phyloP scores from a whole-genome alignment of 2,797 vertebrate species.

The Liasis olivaceus region DNA sequence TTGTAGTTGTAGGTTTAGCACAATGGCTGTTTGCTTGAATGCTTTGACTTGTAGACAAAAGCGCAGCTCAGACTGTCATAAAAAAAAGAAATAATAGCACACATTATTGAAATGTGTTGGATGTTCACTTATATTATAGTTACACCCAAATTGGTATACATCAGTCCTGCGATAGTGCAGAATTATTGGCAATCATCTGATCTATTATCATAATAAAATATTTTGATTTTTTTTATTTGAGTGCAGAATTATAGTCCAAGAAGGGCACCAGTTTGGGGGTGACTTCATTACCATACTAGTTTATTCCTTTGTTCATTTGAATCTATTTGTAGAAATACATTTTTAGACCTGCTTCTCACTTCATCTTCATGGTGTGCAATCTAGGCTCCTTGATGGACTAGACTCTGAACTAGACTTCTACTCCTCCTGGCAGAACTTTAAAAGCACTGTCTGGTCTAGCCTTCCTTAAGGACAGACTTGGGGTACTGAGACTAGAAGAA shows the following conservation, averaged over 20 bases:
- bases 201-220: neutral
- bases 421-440: neutral
- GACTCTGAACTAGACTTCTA: neutral
- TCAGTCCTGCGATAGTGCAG: neutral
- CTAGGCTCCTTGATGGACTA: neutral
- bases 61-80: neutral
- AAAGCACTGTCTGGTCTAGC: neutral
- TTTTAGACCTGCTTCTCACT: neutral
- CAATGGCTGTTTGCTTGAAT: neutral
- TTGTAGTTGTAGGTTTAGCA: neutral
- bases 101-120: neutral
- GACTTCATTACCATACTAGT: neutral
- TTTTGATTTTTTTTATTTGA: neutral
- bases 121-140: neutral
- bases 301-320: neutral
- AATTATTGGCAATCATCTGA: neutral
- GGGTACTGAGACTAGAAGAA: neutral
- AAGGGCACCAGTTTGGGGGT: neutral
- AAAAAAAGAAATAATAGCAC: neutral
- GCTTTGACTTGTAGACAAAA: neutral
- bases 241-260: neutral
- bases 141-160: neutral
- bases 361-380: neutral
- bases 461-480: neutral
- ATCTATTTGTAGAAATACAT: neutral